Percentiles rank a stretch among this genome's conserved stretches.
These are phyloP conservation scores for Chironomus striatipennis DNA, from an alignment of 1,140 invertebrate species.

Conservation along the genomic window DNA sequence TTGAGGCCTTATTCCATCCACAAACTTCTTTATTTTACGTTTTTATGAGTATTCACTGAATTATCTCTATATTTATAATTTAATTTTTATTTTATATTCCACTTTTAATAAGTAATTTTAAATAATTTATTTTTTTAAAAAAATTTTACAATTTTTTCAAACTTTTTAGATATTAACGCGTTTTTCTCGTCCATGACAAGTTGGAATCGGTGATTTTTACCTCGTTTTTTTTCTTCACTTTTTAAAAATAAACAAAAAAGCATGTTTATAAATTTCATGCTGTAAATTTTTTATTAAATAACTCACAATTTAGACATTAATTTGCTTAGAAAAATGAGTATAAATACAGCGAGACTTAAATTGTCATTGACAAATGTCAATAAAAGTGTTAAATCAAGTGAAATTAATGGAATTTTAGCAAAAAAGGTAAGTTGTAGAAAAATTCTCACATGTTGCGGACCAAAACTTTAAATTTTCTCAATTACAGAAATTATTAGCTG, in stretches of 20 bases:
- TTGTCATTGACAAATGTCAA: neutral
- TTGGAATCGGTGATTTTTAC: neutral
- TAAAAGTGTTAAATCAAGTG: neutral
- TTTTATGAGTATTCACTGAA: neutral
- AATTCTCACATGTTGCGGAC: neutral
- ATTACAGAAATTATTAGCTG: neutral
- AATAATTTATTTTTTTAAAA: neutral
- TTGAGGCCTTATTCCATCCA: neutral
- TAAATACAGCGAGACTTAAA: neutral
- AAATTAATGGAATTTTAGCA: neutral
- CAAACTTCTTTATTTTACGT: neutral
- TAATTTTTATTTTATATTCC: neutral
- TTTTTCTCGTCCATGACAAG: too few relatives aligned
- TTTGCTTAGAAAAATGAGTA: neutral
- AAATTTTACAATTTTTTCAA: neutral
- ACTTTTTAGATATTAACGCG: neutral
- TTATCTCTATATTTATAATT: neutral
- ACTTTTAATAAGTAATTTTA: neutral
- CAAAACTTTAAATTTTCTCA: neutral
- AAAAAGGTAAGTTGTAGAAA: neutral
- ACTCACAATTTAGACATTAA: neutral
- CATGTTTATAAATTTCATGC: neutral
- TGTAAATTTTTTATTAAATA: neutral
- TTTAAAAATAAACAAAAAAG: neutral
- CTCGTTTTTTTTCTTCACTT: neutral